phyloP scores from a whole-genome alignment of 2,797 vertebrate genomes.

The Chromis chromis region DNA sequence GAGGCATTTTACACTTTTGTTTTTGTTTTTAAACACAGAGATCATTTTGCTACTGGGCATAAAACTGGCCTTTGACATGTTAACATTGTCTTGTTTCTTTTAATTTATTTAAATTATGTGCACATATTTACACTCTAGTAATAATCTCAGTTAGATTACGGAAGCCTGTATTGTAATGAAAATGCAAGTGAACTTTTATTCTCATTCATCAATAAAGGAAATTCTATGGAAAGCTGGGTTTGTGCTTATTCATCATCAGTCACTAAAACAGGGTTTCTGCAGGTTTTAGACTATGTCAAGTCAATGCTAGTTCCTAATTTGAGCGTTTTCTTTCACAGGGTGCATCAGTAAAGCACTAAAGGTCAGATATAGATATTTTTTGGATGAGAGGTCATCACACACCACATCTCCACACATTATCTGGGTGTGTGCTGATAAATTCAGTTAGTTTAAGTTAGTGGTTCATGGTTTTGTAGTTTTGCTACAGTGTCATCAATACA shows the following conservation, averaged over 20 bases:
- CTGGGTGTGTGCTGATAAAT: too few species aligned
- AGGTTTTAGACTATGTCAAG: too few species aligned
- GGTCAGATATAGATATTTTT: too few species aligned
- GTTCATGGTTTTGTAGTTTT: too few species aligned
- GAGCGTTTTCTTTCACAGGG: too few species aligned
- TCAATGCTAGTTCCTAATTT: too few species aligned
- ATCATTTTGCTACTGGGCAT: constrained; percentile 79
- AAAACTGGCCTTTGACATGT: constrained; percentile 87
- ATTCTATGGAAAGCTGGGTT: constrained; percentile 48
- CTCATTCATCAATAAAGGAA: constrained; percentile 85
- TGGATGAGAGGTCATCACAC: too few species aligned
- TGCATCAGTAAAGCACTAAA: too few species aligned
- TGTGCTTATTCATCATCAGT: neutral
- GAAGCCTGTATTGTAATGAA: constrained; percentile 86
- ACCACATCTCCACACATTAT: too few species aligned
- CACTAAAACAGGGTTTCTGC: too few species aligned
- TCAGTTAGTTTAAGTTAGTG: too few species aligned
- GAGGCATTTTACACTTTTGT: constrained; percentile 57
- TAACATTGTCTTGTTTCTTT: constrained; percentile 81
- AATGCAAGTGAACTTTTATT: constrained; percentile 86
- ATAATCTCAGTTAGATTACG: constrained; percentile 80
- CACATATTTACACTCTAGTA: constrained; percentile 83
- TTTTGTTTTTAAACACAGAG: constrained; percentile 59
- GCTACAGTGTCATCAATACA: too few species aligned
- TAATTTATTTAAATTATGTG: constrained; percentile 93